These are phyloP conservation scores for Lycophotia porphyrea DNA, from an alignment of 2,888 invertebrate species.

Conservation along the genomic window DNA sequence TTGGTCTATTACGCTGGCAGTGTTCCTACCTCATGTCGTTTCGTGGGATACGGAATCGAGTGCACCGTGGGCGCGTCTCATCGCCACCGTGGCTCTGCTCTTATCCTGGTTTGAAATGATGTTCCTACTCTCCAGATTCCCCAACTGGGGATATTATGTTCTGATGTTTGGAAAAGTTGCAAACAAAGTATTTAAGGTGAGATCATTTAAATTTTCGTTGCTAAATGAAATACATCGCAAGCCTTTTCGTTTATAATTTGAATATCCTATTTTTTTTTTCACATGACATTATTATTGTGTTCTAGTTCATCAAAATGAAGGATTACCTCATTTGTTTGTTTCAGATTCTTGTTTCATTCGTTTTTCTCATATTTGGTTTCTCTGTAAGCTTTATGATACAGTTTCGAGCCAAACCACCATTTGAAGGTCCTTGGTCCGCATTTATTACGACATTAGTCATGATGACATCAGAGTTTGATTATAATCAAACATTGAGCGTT, in stretches of 20 bases:
- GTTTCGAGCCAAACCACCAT: slow-evolving; percentile 84
- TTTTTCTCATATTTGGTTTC: slow-evolving; percentile 89
- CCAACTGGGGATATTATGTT: slow-evolving; percentile 89
- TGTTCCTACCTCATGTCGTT: slow-evolving; percentile 75
- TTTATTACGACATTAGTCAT: slow-evolving; percentile 89
- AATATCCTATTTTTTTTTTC: background rate
- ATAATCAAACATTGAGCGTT: slow-evolving; percentile 81
- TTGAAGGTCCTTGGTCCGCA: slow-evolving; percentile 86
- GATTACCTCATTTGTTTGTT: slow-evolving; percentile 65
- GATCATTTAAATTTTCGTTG: background rate
- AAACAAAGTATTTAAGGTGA: slow-evolving; percentile 88
- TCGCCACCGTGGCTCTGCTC: slow-evolving; percentile 87
- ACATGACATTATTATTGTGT: background rate
- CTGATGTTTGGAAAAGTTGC: slow-evolving; percentile 91
- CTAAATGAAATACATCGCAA: background rate
- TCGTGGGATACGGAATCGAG: slow-evolving; percentile 55
- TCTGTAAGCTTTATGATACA: slow-evolving; percentile 89
- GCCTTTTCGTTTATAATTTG: background rate
- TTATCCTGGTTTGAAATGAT: slow-evolving; percentile 90
- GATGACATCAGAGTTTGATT: slow-evolving; percentile 91
- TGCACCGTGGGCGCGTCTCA: slow-evolving; percentile 82
- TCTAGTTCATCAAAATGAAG: background rate
- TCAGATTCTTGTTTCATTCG: slow-evolving; percentile 86
- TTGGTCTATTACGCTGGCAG: slow-evolving; percentile 79
- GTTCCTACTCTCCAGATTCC: slow-evolving; percentile 89